phyloP scores from a whole-genome alignment of 2,888 invertebrate genomes.

The Drosophila seclusa region DNA sequence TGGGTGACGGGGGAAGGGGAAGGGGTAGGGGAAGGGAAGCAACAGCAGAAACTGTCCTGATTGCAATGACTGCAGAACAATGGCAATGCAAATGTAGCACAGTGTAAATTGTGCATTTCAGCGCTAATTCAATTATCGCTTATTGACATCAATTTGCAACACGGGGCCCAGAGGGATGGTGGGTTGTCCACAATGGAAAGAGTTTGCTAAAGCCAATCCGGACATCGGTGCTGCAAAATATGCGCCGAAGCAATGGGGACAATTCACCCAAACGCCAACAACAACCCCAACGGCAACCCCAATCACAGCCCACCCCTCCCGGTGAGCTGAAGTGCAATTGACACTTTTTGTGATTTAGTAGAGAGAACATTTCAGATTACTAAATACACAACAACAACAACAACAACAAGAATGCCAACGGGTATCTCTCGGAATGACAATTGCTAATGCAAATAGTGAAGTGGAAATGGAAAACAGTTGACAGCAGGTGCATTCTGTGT shows the following conservation, averaged over 20 bases:
- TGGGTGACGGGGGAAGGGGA: not conserved
- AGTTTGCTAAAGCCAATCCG: constrained; percentile 10
- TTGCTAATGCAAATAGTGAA: constrained; percentile 59
- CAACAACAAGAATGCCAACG: not conserved
- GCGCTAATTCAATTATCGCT: constrained; percentile 82
- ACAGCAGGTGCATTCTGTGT: constrained; percentile 52
- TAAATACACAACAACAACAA: constrained; percentile 51
- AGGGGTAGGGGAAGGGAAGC: not conserved
- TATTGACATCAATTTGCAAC: constrained; percentile 79
- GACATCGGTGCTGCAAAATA: constrained; percentile 41
- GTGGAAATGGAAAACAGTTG: constrained; percentile 52
- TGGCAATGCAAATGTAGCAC: constrained; percentile 62
- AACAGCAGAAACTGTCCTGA: constrained; percentile 33
- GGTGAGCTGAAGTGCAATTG: constrained; percentile 65
- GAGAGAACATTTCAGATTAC: constrained; percentile 67
- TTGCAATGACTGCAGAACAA: constrained; percentile 56
- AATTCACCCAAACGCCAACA: constrained; percentile 3
- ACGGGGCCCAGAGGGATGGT: not conserved
- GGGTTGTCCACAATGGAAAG: not conserved
- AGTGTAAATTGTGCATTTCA: constrained; percentile 70
- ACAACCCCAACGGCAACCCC: not conserved
- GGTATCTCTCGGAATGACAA: constrained; percentile 49
- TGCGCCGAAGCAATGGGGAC: constrained; percentile 40
- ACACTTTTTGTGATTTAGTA: constrained; percentile 76
- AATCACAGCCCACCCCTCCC: not conserved